These are phyloP conservation scores for Aplodontia rufa DNA, from an alignment of 2,113 vertebrate genomes.

Conservation along the genomic window DNA sequence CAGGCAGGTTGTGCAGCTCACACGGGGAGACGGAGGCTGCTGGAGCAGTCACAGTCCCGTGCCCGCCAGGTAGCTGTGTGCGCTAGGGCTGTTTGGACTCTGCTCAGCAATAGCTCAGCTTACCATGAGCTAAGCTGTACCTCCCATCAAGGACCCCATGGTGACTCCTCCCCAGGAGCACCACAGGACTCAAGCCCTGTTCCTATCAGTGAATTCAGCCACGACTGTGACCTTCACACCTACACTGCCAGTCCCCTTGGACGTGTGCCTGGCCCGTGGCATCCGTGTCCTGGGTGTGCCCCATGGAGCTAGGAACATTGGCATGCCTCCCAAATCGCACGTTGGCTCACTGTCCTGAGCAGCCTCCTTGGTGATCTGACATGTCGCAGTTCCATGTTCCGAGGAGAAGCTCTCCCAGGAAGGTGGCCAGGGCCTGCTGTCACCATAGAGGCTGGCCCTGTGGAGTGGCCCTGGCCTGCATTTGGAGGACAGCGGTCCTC, in stretches of 20 bases:
- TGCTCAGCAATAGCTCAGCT: slow-evolving; percentile 61
- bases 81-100: slow-evolving; percentile 43
- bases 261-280: neutral
- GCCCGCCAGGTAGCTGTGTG: slow-evolving; percentile 71
- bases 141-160: slow-evolving; percentile 68
- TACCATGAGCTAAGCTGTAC: slow-evolving; percentile 61
- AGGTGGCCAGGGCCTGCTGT: fast-evolving
- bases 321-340: slow-evolving; percentile 7
- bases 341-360: neutral
- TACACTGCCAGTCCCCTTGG: neutral
- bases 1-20: neutral
- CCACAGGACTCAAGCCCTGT: neutral
- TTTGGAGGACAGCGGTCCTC: fast-evolving
- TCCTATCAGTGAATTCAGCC: neutral
- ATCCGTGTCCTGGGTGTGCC: neutral
- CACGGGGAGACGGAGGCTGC: slow-evolving; percentile 70
- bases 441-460: fast-evolving
- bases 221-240: neutral
- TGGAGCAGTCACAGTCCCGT: neutral
- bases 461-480: neutral
- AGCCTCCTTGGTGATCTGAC: neutral
- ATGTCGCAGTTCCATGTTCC: fast-evolving
- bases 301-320: neutral
- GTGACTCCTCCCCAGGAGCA: slow-evolving; percentile 65
- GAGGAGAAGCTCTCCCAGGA: no score